Evolutionary conservation across 2,888 invertebrate species (phyloP).

Genomic region (Perithous albicinctus): DNA sequence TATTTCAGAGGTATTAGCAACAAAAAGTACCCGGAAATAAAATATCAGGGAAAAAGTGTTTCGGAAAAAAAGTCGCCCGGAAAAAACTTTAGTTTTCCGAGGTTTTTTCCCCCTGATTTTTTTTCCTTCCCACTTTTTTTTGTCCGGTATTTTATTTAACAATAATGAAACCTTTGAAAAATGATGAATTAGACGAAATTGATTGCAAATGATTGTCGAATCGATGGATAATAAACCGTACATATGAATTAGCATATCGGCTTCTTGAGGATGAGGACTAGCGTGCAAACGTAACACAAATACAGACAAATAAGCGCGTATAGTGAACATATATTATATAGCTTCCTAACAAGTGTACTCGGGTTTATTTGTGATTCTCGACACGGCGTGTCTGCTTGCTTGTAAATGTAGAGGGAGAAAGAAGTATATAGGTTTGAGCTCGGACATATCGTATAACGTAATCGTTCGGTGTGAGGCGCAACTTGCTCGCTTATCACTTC

Average conservation of each 20-base stretch:
- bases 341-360: not conserved
- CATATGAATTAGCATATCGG: conserved; percentile 21
- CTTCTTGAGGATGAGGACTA: not conserved
- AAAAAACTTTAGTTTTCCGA: no score
- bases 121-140: no score
- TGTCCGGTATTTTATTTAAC: no score
- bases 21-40: no score
- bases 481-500: conserved; percentile 55
- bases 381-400: conserved; percentile 9
- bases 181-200: no score
- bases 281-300: not conserved
- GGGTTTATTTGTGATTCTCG: conserved; percentile 34
- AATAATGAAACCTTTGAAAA: no score
- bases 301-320: not conserved
- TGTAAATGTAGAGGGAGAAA: not conserved
- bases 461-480: conserved; percentile 53
- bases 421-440: conserved; percentile 9
- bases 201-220: not conserved
- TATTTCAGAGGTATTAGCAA: no score
- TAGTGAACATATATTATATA: not conserved
- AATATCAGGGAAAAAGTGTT: no score
- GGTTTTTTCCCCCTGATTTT: no score
- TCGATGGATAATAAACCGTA: not conserved
- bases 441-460: conserved; percentile 55
- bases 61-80: no score